phyloP scores from a whole-genome alignment of 2,888 invertebrate species.

The Rutpela maculata region DNA sequence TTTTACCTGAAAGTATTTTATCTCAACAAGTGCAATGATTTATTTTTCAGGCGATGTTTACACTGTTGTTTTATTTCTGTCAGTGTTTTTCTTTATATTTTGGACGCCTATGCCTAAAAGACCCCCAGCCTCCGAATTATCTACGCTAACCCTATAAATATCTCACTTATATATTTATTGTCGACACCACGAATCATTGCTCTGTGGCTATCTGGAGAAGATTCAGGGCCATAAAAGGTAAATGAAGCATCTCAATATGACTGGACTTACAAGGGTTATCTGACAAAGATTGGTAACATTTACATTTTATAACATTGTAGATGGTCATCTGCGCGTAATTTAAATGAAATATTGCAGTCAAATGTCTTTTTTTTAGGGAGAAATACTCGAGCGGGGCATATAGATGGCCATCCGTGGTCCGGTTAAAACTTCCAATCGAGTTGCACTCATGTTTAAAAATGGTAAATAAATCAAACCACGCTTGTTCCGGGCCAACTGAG shows the following conservation, averaged over 20 bases:
- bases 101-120: background rate
- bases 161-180: slow-evolving; percentile 67
- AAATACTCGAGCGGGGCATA: slow-evolving; percentile 50
- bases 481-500: slow-evolving; percentile 10
- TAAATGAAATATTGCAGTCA: slow-evolving; percentile 66
- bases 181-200: slow-evolving; percentile 64
- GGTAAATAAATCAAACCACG: slow-evolving; percentile 51
- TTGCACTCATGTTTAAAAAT: slow-evolving; percentile 55
- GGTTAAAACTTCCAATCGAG: slow-evolving; percentile 48
- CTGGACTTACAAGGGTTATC: slow-evolving; percentile 69
- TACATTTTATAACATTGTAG: slow-evolving; percentile 71
- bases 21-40: no score
- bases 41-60: no score
- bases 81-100: background rate
- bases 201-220: slow-evolving; percentile 64
- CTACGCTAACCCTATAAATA: slow-evolving; percentile 65
- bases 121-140: slow-evolving; percentile 57
- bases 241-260: slow-evolving; percentile 71
- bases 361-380: slow-evolving; percentile 63
- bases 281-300: slow-evolving; percentile 67
- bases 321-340: slow-evolving; percentile 71
- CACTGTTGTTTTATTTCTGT: background rate
- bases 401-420: slow-evolving; percentile 24
- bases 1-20: no score
- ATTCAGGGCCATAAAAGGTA: slow-evolving; percentile 70